phyloP scores from a whole-genome alignment of 2,888 invertebrate species.

The Halocaridina rubra region DNA sequence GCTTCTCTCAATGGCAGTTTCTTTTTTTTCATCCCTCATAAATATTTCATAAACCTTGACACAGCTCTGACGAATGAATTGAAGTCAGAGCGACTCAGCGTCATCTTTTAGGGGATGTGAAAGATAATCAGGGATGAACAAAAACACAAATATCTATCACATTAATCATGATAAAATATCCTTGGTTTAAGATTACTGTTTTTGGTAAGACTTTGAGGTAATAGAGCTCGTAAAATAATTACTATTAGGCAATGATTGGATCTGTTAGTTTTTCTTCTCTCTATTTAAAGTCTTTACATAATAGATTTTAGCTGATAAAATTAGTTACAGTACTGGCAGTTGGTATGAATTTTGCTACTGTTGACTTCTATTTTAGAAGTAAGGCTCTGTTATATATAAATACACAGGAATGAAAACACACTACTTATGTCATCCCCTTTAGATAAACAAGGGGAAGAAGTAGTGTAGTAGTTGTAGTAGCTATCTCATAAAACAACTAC shows the following conservation, averaged over 20 bases:
- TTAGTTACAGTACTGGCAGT: background rate
- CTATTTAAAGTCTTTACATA: constrained; percentile 26
- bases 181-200: too few species aligned
- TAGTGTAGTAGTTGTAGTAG: background rate
- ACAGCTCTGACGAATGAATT: too few species aligned
- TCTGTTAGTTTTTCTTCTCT: background rate
- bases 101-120: too few species aligned
- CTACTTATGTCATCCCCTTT: background rate
- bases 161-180: too few species aligned
- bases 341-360: too few species aligned
- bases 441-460: background rate
- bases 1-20: too few species aligned
- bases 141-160: too few species aligned
- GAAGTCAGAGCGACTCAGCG: too few species aligned
- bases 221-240: background rate
- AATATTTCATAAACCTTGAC: too few species aligned
- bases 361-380: too few species aligned
- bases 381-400: background rate
- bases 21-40: too few species aligned
- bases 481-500: background rate
- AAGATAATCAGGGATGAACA: too few species aligned
- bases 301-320: constrained; percentile 7
- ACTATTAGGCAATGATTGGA: constrained; percentile 16
- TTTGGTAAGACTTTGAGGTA: constrained; percentile 13
- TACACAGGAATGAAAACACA: constrained; percentile 40